These are phyloP conservation scores for Lontra canadensis DNA, from an alignment of 2,113 vertebrate species.

Conservation along the genomic window DNA sequence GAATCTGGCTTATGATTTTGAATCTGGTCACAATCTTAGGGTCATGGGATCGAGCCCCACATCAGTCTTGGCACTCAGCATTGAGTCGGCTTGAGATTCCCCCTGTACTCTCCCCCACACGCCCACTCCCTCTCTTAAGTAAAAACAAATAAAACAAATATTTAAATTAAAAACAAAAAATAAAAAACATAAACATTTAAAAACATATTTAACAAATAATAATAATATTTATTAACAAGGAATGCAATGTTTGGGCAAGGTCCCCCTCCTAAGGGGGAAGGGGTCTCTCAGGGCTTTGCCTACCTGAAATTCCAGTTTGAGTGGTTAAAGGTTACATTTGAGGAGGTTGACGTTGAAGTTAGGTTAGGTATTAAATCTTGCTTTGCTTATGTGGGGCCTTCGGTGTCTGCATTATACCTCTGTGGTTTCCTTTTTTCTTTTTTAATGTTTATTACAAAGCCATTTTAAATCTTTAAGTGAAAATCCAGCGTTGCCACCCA, in stretches of 20 bases:
- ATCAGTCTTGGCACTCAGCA: not conserved
- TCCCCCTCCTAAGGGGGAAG: not conserved
- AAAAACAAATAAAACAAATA: not conserved
- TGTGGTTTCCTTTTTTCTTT: not conserved
- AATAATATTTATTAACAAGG: not conserved
- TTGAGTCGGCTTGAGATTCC: not conserved
- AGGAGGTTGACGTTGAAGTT: not conserved
- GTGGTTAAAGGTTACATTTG: not conserved
- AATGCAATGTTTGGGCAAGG: not conserved
- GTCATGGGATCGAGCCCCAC: not conserved
- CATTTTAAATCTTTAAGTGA: not conserved
- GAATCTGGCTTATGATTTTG: not conserved
- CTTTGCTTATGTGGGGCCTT: not conserved
- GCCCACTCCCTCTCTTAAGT: not conserved
- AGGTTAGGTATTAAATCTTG: not conserved
- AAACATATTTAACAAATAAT: not conserved
- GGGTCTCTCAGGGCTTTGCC: not conserved
- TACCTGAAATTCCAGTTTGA: not conserved
- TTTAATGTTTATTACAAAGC: not conserved
- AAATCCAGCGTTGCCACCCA: not conserved
- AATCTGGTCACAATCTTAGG: not conserved
- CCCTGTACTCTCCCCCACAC: not conserved
- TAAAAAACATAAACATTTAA: not conserved
- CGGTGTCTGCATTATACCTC: not conserved
- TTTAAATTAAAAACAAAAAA: not conserved